Evolutionary conservation across 2,797 vertebrate genomes (phyloP), one percentile per base, ranked within the genome.

Genomic region (Esox lucius): DNA sequence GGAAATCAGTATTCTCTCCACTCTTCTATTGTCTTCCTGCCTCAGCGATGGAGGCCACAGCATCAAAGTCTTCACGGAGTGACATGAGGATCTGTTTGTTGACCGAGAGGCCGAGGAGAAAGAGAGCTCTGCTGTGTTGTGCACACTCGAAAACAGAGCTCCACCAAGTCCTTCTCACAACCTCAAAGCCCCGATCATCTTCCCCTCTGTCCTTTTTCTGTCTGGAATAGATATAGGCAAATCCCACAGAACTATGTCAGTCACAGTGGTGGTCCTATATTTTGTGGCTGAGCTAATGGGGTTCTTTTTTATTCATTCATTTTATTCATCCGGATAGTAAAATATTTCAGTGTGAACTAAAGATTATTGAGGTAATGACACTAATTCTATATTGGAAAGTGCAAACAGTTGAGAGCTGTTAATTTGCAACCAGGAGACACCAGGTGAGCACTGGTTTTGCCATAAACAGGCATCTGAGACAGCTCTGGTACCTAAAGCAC

Each of bases 31-130:
- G 31, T 71, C 62, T 68, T 59, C 56, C 65, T 19, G 26, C 56
- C 51, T 24, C 24, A 74, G 69, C 26, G 33, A 48, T 17, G 62
- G 61, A 68, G 75, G 56, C 62, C 31, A 22, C 49, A 15, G 66
- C 74, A 74, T 77, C 78, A 80, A 77, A 80, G 66, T 69, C 65
- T 64, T 72, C 66, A 46, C 64, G 24, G 17, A 39, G 61, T 51
- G 61, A 71, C 24, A 17, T 17, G 28, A 65, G 13, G 28, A 65
- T 31, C 24, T 65, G 62, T 31, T 5, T 65, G 62, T 65, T 65
- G 16, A 11, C 62, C 6, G 26, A 64, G 46, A 16, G 17, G 76
- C 33, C 17, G 24, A 65, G 15, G 42, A 69, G 39, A 46, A 3
- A 33, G 5, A 33, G 28, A 65, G 28, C 6, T 33, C 13, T 65